A percentile compares a stretch with the other conserved stretches of the same genome.
phyloP scores from a whole-genome alignment of 2,797 vertebrate species.

The Eupleurogrammus muticus region DNA sequence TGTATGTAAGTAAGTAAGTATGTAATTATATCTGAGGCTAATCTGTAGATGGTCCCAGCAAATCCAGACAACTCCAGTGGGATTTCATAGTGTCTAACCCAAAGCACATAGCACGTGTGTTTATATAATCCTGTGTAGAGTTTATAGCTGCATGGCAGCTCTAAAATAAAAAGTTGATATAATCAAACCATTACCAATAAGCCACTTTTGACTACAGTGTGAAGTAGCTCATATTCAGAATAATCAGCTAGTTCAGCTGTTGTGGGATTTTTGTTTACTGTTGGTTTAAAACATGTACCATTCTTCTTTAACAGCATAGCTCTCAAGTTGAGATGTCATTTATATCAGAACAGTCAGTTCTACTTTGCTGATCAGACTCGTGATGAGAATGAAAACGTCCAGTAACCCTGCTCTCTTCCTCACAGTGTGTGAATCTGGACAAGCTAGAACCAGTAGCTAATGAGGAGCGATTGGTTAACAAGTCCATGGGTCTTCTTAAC shows the following conservation, averaged over 20 bases:
- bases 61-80: slow-evolving; percentile 12
- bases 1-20: slow-evolving; percentile 23
- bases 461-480: slow-evolving; percentile 92
- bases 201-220: neutral
- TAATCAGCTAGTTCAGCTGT: neutral
- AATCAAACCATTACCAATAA: neutral
- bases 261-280: neutral
- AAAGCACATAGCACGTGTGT: slow-evolving; percentile 3
- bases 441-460: slow-evolving; percentile 94
- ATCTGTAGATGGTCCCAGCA: slow-evolving; percentile 29
- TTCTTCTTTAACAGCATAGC: neutral
- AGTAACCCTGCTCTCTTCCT: neutral
- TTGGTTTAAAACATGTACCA: neutral
- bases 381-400: slow-evolving; percentile 3
- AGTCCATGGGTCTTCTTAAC: slow-evolving; percentile 92
- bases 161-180: slow-evolving; percentile 1
- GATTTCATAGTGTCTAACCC: slow-evolving; percentile 13
- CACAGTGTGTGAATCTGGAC: slow-evolving; percentile 95
- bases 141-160: slow-evolving; percentile 7
- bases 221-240: neutral
- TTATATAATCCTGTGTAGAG: slow-evolving; percentile 10
- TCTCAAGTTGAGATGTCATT: neutral
- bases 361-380: neutral
- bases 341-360: neutral
- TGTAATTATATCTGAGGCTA: slow-evolving; percentile 26